Evolutionary conservation across 2,888 invertebrate species (phyloP), one percentile per base, ranked within the genome.

Genomic region (Lycia hirtaria): DNA sequence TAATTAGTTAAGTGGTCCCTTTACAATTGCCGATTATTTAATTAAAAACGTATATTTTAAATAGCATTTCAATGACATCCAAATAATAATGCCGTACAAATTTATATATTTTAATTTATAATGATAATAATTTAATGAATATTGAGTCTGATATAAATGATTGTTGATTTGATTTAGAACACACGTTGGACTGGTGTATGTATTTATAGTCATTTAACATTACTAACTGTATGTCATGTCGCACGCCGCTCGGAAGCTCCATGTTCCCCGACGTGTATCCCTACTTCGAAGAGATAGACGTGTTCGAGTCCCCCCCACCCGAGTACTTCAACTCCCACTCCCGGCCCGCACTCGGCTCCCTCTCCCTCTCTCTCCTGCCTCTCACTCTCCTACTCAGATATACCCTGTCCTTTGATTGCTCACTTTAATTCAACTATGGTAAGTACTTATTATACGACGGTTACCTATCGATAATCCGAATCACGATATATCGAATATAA

Each of bases 201-300:
- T 3, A n/a, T n/a, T 2, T 4, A 30, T 30, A n/a, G 3, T 4
- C 12, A 30, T 10, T 12, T 15, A n/a, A 26, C 22, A 49, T 30
- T 7, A 44, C 35, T 57, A 32, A 56, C 61, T 67, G 71, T 20
- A 2, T n/a, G 3, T 47, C 71, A 67, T 64, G 52, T 79, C 83
- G 61, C 87, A 89, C 72, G 90, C 90, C 83, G 87, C 87, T 65
- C 28, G 64, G 60, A 58, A 90, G 90, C 61, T 73, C 80, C 9
- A 78, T 88, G 69, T 87, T 83, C 53, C 80, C 82, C 9, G 89
- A 89, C 45, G 73, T 86, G 0, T 87, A 85, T 67, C 87, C 88
- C 1, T 89, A 74, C 73, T 83, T 87, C 52, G 88, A 90, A 62
- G 87, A 88, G 7, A 57, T 81, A 22, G 89, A 88, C 14, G 82